Base-by-base conservation (phyloP, 2,113 vertebrate genomes). In the Anas platyrhynchos region DNA sequence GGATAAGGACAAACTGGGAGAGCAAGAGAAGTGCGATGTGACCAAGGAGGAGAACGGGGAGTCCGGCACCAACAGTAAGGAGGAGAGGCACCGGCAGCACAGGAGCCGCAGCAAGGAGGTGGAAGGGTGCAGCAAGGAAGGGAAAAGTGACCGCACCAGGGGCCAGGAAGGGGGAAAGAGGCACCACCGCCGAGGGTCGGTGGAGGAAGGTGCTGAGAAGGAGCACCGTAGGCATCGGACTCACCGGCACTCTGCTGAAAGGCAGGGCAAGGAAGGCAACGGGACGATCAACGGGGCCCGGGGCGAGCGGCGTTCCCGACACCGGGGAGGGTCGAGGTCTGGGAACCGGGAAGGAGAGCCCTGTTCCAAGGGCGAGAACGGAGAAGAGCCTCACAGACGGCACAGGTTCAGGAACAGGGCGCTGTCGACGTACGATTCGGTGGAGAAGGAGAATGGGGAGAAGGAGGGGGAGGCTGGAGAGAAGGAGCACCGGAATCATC, bases 21-120 rank as follows among this genome's bases (percentile, higher is more conserved):
- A 97, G 18, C 96, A 97, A 9, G 98, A 98, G 59, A 97, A 97
- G 16, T 79, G 91, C 0, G 95, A 96, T 0, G 94, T 61, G 34
- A 50, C 95, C 8, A 98, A 97, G 15, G 96, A 98, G 0, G 98
- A 99, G 66, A 98, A 98, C 0, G 97, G 97, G 0, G 98, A 99
- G 17, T 17, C 94, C 0, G 96, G 50, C 0, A 4, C 32, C 1
- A 95, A 74, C 87, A 89, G 46, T 6, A 98, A 97, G 71, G 99
- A 99, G 4, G 98, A 98, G 10, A 76, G 98, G 2, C 97, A 98
- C n/a, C 96, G 98, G 9, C 97, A 98, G 6, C 99, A 98, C 94
- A 98, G 99, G 83, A 99, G 98, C 93, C 98, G 95, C 80, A 98
- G 98, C 96, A 99, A 98, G 93, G 98, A 99, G 63, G 96, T 98